Percentiles rank a stretch among this genome's conserved stretches.
Conservation (phyloP, 2,888 invertebrate genomes). For the Halictus quadricinctus region DNA sequence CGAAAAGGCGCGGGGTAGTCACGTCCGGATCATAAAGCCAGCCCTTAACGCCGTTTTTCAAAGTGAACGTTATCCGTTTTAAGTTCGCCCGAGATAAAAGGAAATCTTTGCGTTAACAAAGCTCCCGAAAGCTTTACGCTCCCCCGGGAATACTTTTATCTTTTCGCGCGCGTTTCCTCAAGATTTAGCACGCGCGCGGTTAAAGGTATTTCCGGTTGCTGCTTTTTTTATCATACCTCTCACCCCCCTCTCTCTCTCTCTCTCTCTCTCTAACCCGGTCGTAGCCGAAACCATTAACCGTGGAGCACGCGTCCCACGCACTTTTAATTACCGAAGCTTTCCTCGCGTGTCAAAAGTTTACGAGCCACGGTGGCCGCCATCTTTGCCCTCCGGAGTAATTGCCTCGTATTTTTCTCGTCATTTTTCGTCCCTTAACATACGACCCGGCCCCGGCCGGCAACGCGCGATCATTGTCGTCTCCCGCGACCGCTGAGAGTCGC, state of each 20-base stretch:
- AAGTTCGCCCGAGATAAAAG: conserved; percentile 2
- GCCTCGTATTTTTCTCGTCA: conserved; percentile 48
- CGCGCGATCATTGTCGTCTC: conserved; percentile 34
- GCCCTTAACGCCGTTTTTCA: conserved; percentile 15
- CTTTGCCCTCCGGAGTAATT: conserved; percentile 39
- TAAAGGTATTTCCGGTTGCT: conserved; percentile 7
- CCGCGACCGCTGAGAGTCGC: background rate
- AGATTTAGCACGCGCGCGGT: conserved; percentile 30
- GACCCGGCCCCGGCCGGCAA: background rate
- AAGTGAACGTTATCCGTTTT: conserved; percentile 5
- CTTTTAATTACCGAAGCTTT: conserved; percentile 57
- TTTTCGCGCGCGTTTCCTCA: conserved; percentile 21
- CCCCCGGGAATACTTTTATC: background rate
- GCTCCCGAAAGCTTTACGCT: background rate
- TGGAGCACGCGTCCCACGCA: conserved; percentile 39
- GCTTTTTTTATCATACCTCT: background rate
- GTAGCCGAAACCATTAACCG: conserved; percentile 51
- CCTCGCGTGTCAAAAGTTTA: conserved; percentile 52
- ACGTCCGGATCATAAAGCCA: conserved; percentile 15
- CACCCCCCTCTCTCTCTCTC: too few relatives aligned
- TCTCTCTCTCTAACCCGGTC: background rate
- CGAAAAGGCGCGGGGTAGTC: background rate
- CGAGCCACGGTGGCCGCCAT: conserved; percentile 26
- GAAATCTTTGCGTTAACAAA: conserved; percentile 19
- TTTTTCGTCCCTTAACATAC: conserved; percentile 18